phyloP scores from a whole-genome alignment of 2,113 vertebrate genomes.

The Archocentrus centrarchus region DNA sequence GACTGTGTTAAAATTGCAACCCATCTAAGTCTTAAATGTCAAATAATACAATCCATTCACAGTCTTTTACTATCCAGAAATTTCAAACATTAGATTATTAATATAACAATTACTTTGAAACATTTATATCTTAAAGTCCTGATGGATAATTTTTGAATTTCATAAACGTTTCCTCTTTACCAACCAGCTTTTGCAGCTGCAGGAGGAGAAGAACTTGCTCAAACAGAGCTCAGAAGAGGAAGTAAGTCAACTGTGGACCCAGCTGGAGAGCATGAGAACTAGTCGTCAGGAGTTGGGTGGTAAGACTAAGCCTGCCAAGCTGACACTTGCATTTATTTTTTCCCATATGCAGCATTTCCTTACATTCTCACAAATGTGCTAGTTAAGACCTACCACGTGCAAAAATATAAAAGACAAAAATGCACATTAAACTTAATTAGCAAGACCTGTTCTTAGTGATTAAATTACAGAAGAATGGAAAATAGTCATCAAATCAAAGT shows the following conservation, averaged over 20 bases:
- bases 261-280: slow-evolving; percentile 83
- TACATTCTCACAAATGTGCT: not conserved
- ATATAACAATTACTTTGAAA: not conserved
- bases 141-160: not conserved
- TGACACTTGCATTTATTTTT: not conserved
- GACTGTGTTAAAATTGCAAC: no score
- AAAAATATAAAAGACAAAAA: not conserved
- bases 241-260: slow-evolving; percentile 85
- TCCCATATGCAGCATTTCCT: not conserved
- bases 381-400: not conserved
- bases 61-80: not conserved
- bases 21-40: not conserved
- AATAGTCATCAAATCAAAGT: not conserved
- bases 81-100: not conserved
- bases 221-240: slow-evolving; percentile 86
- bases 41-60: not conserved
- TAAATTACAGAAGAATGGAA: not conserved
- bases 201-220: slow-evolving; percentile 72
- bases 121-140: not conserved
- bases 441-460: not conserved
- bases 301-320: slow-evolving; percentile 55
- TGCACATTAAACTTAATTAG: not conserved
- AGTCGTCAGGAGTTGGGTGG: slow-evolving; percentile 87
- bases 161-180: not conserved
- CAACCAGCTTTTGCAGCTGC: slow-evolving; percentile 82